Conservation (phyloP, 1,140 invertebrate species). For the Drosophila subobscura region DNA sequence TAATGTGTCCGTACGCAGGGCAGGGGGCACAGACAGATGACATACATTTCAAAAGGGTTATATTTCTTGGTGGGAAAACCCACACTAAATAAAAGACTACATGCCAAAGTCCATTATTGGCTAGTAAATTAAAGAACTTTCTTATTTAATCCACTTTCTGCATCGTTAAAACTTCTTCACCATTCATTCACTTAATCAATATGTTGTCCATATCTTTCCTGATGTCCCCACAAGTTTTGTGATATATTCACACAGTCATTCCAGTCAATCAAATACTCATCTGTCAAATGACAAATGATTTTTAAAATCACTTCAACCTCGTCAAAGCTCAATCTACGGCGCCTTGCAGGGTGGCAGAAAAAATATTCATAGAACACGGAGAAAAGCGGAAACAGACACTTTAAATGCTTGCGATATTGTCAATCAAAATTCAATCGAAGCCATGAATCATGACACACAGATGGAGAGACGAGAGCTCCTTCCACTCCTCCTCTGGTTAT, state of each 20-base stretch:
- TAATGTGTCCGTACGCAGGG: slow-evolving; percentile 45
- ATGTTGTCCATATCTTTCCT: too few species aligned
- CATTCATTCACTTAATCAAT: too few species aligned
- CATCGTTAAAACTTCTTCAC: too few species aligned
- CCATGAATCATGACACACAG: slow-evolving; percentile 71
- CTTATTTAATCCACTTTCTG: too few species aligned
- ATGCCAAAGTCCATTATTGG: too few species aligned
- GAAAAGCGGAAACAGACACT: slow-evolving; percentile 81
- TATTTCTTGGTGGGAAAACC: slow-evolving; percentile 14
- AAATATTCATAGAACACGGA: slow-evolving; percentile 55
- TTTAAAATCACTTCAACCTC: slow-evolving; percentile 71
- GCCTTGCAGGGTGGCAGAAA: slow-evolving; percentile 17
- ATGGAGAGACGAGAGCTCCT: slow-evolving; percentile 11
- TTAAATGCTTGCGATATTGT: slow-evolving; percentile 83
- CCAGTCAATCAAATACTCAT: slow-evolving; percentile 79
- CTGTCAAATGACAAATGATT: slow-evolving; percentile 80
- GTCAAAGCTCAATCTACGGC: slow-evolving; percentile 26
- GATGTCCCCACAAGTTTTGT: not conserved
- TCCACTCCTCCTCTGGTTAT: not conserved
- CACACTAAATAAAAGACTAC: too few species aligned
- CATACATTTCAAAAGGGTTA: slow-evolving; percentile 52
- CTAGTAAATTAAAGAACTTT: too few species aligned
- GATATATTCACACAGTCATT: slow-evolving; percentile 52
- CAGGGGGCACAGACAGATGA: slow-evolving; percentile 17
- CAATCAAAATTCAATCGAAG: slow-evolving; percentile 83